Percentiles rank a stretch among this genome's conserved stretches.
Evolutionary conservation across 2,113 vertebrate species (phyloP).

Genomic region (Dendropsophus ebraccatus): DNA sequence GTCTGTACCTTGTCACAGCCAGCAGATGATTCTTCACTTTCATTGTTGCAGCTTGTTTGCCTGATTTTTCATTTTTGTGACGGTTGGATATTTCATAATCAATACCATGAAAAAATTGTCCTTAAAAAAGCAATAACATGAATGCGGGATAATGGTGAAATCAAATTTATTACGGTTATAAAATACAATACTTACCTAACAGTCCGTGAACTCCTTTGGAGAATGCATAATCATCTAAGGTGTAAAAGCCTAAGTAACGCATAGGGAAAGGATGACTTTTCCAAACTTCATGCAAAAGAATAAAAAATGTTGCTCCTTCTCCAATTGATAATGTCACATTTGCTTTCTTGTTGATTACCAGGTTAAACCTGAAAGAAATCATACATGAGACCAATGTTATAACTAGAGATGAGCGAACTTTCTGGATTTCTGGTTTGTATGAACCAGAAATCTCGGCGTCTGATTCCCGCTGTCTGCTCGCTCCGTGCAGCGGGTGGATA

Average conservation of each 20-base stretch:
- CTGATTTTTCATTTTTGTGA: conserved; percentile 82
- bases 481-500: too few relatives aligned
- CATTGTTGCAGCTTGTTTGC: conserved; percentile 83
- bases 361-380: conserved; percentile 75
- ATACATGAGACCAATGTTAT: not conserved
- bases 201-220: conserved; percentile 87
- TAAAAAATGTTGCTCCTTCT: conserved; percentile 82
- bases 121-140: conserved; percentile 68
- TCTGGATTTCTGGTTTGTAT: too few relatives aligned
- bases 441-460: too few relatives aligned
- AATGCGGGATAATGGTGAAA: too few relatives aligned
- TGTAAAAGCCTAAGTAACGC: conserved; percentile 92
- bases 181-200: conserved; percentile 78
- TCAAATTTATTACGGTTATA: not conserved
- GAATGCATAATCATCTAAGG: conserved; percentile 80
- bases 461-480: too few relatives aligned
- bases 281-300: conserved; percentile 90
- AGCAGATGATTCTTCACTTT: conserved; percentile 84
- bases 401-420: too few relatives aligned
- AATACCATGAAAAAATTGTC: conserved; percentile 90
- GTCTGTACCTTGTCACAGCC: conserved; percentile 93
- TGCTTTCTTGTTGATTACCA: conserved; percentile 78
- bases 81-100: conserved; percentile 83
- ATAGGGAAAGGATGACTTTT: conserved; percentile 81
- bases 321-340: conserved; percentile 80